Percentiles rank a stretch among this genome's conserved stretches.
Evolutionary conservation across 2,113 vertebrate genomes (phyloP).

Genomic region (Picathartes gymnocephalus): DNA sequence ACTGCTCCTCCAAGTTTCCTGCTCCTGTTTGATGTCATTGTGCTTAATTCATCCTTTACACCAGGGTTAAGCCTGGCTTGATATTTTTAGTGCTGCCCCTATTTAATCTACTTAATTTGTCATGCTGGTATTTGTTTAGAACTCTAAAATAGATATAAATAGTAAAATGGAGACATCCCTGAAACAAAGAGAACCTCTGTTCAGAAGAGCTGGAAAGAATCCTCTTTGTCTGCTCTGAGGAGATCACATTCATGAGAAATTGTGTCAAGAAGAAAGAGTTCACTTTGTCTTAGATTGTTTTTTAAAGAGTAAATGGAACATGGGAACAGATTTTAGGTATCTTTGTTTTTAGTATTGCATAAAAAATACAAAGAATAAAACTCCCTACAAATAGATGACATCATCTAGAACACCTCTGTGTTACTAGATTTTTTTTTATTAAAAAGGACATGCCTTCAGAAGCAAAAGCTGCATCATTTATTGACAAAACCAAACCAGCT

Average conservation of each 20-base stretch:
- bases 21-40: constrained; percentile 14
- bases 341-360: background rate
- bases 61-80: background rate
- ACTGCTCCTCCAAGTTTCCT: background rate
- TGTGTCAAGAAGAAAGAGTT: background rate
- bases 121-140: background rate
- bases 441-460: background rate
- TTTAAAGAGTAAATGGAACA: background rate
- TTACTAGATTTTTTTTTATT: background rate
- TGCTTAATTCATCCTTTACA: background rate
- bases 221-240: background rate
- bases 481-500: background rate
- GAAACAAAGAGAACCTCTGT: background rate
- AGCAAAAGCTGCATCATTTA: background rate
- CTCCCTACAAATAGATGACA: background rate
- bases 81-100: background rate
- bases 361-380: background rate
- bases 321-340: background rate
- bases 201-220: background rate
- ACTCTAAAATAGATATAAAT: background rate
- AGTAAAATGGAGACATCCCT: background rate
- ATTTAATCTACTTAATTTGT: constrained; percentile 31
- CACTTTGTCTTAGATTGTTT: background rate
- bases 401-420: background rate
- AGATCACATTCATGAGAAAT: background rate